phyloP scores from a whole-genome alignment of 2,797 vertebrate genomes.

The Protosalanx chinensis region DNA sequence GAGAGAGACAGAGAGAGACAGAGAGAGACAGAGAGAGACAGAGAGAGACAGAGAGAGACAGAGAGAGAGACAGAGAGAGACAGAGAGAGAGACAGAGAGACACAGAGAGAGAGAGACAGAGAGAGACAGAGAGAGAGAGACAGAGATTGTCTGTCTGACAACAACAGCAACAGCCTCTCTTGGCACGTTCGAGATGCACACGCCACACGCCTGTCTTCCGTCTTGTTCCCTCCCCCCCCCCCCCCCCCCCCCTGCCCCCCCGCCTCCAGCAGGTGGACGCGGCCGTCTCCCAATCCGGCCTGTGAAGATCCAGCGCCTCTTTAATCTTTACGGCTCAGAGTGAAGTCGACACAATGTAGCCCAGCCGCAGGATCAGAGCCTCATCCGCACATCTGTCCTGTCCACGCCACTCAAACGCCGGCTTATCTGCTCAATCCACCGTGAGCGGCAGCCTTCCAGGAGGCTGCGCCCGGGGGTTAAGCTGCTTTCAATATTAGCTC shows the following conservation, averaged over 20 bases:
- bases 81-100: no score
- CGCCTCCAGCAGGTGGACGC: neutral
- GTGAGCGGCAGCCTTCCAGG: constrained; percentile 53
- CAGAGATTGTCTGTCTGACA: no score
- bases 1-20: neutral
- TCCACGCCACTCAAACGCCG: constrained; percentile 54
- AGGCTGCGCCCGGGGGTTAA: constrained; percentile 62
- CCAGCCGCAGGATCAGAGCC: constrained; percentile 48
- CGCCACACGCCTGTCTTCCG: no score
- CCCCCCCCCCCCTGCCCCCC: no score
- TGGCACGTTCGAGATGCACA: no score
- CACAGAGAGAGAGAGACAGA: no score
- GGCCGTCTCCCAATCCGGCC: constrained; percentile 30
- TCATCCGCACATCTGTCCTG: constrained; percentile 50
- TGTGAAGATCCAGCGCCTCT: constrained; percentile 11
- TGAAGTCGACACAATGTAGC: constrained; percentile 35
- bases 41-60: neutral
- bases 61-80: neutral
- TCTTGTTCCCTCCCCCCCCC: neutral
- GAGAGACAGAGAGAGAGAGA: no score
- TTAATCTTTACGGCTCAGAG: constrained; percentile 27
- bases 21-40: no score
- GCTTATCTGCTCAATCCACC: constrained; percentile 61
- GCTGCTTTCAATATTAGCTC: constrained; percentile 64
- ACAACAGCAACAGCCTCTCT: no score